Percentiles rank a stretch among this genome's conserved stretches.
These are phyloP conservation scores for Phoenicopterus ruber DNA, from an alignment of 2,113 vertebrate species.

Conservation along the genomic window DNA sequence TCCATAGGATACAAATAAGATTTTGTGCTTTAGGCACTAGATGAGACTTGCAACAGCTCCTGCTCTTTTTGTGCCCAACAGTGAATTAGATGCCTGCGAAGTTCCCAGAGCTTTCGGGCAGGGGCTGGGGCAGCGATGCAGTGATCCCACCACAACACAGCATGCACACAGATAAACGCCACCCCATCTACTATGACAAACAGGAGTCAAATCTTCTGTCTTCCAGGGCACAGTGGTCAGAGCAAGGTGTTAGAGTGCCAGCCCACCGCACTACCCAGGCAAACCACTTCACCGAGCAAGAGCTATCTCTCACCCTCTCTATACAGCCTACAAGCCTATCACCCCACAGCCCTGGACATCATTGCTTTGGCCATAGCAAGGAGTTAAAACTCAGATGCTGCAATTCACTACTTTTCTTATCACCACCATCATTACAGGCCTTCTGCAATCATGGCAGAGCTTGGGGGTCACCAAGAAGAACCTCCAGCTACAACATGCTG, in stretches of 20 bases:
- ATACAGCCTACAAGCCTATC: not conserved
- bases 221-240: not conserved
- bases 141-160: not conserved
- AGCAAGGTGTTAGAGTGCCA: not conserved
- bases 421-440: not conserved
- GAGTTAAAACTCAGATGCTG: not conserved
- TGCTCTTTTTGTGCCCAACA: not conserved
- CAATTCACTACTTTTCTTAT: not conserved
- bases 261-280: accelerated
- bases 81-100: not conserved
- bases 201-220: not conserved
- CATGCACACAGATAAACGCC: not conserved
- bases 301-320: not conserved
- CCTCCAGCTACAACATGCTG: not conserved
- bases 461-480: not conserved
- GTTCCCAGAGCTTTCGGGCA: not conserved
- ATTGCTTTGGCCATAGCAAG: not conserved
- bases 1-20: not conserved
- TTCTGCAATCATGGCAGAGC: not conserved
- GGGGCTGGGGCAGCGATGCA: not conserved
- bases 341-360: not conserved
- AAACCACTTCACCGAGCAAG: not conserved
- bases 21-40: conserved; percentile 1
- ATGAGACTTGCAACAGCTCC: not conserved
- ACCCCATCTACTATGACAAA: not conserved